Conservation (phyloP, 1,140 invertebrate species). For the Lepidotrigona ventralis region DNA sequence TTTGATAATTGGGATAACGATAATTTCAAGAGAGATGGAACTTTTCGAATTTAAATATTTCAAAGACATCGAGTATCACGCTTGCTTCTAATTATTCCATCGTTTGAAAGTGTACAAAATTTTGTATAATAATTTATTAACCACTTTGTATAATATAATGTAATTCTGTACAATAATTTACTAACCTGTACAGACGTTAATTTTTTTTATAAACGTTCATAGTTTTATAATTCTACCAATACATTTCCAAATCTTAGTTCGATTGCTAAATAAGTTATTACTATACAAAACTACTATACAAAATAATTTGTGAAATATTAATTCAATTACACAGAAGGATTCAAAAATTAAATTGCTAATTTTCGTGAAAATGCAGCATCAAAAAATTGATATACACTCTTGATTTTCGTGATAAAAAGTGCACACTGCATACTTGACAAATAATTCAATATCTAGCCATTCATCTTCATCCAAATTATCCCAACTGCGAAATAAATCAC, state of each 20-base stretch:
- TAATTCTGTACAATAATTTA: background rate
- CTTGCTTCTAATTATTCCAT: background rate
- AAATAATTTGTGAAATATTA: background rate
- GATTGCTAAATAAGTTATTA: background rate
- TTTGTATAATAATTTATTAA: background rate
- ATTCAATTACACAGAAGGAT: background rate
- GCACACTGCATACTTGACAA: no score
- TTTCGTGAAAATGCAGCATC: background rate
- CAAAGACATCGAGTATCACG: rapidly evolving
- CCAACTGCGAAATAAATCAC: background rate
- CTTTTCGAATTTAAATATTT: background rate
- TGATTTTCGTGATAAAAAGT: background rate
- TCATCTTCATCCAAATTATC: background rate
- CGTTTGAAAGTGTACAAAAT: background rate
- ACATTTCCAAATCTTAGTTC: background rate
- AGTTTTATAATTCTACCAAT: background rate
- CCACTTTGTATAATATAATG: background rate
- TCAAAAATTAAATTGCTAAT: no score
- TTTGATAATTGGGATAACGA: background rate
- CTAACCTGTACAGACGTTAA: background rate
- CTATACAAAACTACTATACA: background rate
- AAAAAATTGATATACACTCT: no score
- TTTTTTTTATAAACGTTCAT: background rate
- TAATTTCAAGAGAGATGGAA: background rate
- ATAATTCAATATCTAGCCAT: background rate